phyloP scores from a whole-genome alignment of 1,140 invertebrate species.

The Lepidurus apus region DNA sequence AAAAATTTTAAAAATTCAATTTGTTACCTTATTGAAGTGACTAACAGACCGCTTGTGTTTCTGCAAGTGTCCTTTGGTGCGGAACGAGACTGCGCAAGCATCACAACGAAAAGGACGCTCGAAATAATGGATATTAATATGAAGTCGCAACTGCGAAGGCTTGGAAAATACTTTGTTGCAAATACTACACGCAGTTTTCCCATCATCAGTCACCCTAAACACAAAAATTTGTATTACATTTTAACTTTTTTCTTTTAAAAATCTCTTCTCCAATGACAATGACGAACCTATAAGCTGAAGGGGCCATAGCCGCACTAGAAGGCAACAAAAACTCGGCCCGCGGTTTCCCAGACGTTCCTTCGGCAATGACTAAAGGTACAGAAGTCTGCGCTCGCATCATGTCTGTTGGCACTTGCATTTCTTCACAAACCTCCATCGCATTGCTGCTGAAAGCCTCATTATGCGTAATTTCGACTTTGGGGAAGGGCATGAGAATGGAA shows the following conservation, averaged over 20 bases:
- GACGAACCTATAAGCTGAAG: constrained; percentile 6
- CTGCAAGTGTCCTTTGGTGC: constrained; percentile 84
- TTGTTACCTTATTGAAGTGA: constrained; percentile 78
- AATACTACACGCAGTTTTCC: constrained; percentile 73
- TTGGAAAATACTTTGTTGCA: constrained; percentile 88
- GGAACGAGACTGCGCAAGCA: constrained; percentile 81
- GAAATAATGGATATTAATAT: constrained; percentile 94
- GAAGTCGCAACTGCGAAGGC: constrained; percentile 78
- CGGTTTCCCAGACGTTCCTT: constrained; percentile 34
- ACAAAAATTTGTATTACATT: constrained; percentile 32
- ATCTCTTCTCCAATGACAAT: too few species aligned
- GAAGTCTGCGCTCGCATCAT: constrained; percentile 7
- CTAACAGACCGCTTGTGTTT: constrained; percentile 84
- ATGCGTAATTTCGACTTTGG: neutral
- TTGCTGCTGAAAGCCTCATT: neutral
- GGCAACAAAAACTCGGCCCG: constrained; percentile 39
- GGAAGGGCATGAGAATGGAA: neutral
- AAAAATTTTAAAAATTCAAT: neutral
- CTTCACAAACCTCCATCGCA: neutral
- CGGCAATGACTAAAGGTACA: constrained; percentile 8
- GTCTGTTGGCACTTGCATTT: constrained; percentile 14
- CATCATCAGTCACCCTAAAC: constrained; percentile 61
- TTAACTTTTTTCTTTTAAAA: too few species aligned
- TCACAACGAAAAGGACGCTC: constrained; percentile 87
- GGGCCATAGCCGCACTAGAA: constrained; percentile 1